These are phyloP conservation scores for Cyprinodon diabolis DNA, from an alignment of 2,797 vertebrate genomes.

Conservation along the genomic window DNA sequence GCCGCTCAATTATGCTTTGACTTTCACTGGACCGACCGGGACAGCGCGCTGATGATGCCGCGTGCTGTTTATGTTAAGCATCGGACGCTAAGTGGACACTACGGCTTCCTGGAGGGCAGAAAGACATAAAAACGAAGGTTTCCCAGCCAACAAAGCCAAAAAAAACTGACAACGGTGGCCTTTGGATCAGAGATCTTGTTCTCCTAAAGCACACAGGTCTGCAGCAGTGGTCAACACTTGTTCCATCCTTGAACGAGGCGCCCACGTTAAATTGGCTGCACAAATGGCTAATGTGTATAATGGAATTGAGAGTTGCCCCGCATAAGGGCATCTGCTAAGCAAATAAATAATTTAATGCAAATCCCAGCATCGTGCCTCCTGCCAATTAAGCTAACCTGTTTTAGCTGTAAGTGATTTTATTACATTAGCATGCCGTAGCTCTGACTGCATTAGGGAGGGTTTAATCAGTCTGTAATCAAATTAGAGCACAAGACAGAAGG, in stretches of 20 bases:
- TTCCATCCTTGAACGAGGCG: conserved; percentile 78
- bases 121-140: neutral
- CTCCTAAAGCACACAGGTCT: conserved; percentile 27
- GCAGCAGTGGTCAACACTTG: conserved; percentile 43
- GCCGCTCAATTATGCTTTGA: conserved; percentile 76
- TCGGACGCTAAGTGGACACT: conserved; percentile 31
- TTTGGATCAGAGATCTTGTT: conserved; percentile 41
- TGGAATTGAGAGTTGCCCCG: conserved; percentile 77
- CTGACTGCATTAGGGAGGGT: conserved; percentile 84
- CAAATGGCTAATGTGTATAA: conserved; percentile 81
- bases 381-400: conserved; percentile 86
- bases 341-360: conserved; percentile 87
- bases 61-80: conserved; percentile 47
- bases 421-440: conserved; percentile 83
- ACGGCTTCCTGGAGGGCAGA: conserved; percentile 10
- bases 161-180: neutral
- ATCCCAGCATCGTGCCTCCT: conserved; percentile 81
- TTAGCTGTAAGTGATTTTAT: conserved; percentile 86
- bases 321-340: conserved; percentile 79
- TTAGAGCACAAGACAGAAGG: conserved; percentile 80
- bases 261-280: conserved; percentile 75
- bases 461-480: conserved; percentile 86
- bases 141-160: conserved; percentile 6
- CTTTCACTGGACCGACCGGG: conserved; percentile 70
- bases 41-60: conserved; percentile 46